Base-by-base conservation (phyloP, 1,140 invertebrate species). In the Portunus trituberculatus region DNA sequence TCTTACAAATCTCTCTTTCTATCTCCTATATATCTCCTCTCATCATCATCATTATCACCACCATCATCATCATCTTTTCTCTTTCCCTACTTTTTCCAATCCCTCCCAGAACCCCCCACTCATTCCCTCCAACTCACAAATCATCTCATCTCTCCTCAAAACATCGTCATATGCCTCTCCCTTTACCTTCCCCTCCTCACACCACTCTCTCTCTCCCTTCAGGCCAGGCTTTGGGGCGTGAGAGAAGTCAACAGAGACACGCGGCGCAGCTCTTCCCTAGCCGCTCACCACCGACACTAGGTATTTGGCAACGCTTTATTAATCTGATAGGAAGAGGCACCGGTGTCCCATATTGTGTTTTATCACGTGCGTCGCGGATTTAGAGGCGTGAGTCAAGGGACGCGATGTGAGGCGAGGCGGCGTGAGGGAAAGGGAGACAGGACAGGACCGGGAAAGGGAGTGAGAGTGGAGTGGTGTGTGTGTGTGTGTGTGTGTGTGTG, bases 221-320 rank as follows among this genome's bases (percentile, higher is more conserved):
- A 32, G 59, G 52, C 52, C 52, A 20, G 8, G 52, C 52, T 59
- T 59, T 59, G 52, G 16, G 52, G 89, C 94, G 94, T 95, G 94
- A 95, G 94, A 95, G 94, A 95, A 86, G 94, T 92, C 89, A 95
- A 95, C 94, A 95, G 25, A 92, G 94, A 45, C 94, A 87, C 94
- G 94, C 82, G 29, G 32, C 76, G 16, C 46, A 28, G n/a, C 46
- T 32, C 59, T 14, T 48, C 28, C 46, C 28, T 84, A 12, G 46
- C 16, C 89, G 31, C 94, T 45, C 89, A 12, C 94, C 83, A 87
- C 39, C 31, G 59, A 45, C 46, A 91, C 32, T 6, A 52, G 12
- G 45, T 89, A 88, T 89, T 39, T 39, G 83, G 84, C 45, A 39
- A 46, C 76, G 76, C 67, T 91, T 92, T 95, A 95, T 95, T 95